A percentile compares a stretch with the other conserved stretches of the same genome.
phyloP scores from a whole-genome alignment of 2,113 vertebrate species.

The Ploceus nigricollis region DNA sequence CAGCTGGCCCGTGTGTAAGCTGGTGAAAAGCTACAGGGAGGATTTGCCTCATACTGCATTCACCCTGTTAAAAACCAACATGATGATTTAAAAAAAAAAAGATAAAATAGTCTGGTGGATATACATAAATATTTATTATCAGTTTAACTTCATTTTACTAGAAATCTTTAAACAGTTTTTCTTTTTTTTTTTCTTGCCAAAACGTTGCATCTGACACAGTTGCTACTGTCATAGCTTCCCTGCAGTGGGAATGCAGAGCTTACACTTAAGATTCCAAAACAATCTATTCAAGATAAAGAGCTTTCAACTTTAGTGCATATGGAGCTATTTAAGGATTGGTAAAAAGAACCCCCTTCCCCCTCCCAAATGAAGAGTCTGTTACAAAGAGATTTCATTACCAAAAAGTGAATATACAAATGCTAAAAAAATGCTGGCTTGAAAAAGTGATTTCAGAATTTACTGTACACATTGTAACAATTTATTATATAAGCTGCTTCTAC shows the following conservation, averaged over 20 bases:
- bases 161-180: conserved; percentile 38
- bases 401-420: conserved; percentile 66
- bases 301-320: conserved; percentile 5
- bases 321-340: conserved; percentile 34
- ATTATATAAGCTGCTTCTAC: conserved; percentile 76
- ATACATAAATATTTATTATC: conserved; percentile 72
- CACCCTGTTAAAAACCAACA: not conserved
- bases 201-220: conserved; percentile 14
- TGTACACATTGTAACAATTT: conserved; percentile 77
- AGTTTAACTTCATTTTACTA: conserved; percentile 54
- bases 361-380: conserved; percentile 3
- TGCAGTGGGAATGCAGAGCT: not conserved
- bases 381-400: conserved; percentile 48
- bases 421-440: conserved; percentile 65
- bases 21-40: not conserved
- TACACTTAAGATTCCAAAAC: conserved; percentile 13
- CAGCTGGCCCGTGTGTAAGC: not conserved
- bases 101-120: conserved; percentile 22
- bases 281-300: not conserved
- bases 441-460: conserved; percentile 73
- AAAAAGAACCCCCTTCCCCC: conserved; percentile 23
- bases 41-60: not conserved
- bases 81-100: not conserved
- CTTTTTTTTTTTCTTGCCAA: not conserved
- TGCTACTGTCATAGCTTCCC: conserved; percentile 2